These are phyloP conservation scores for Clostera curtula DNA, from an alignment of 2,888 invertebrate genomes.

Conservation along the genomic window DNA sequence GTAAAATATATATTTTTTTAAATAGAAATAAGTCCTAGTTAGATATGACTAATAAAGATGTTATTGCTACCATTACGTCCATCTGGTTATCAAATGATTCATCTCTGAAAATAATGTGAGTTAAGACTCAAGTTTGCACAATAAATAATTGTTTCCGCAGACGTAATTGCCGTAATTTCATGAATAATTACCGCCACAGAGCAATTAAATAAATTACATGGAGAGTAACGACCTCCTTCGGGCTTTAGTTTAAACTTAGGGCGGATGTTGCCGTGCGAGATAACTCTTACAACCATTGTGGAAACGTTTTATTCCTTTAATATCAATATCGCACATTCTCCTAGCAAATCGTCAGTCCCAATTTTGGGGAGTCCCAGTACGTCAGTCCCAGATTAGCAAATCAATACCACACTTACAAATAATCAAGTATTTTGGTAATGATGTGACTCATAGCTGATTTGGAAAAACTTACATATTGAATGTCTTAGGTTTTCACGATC, in stretches of 20 bases:
- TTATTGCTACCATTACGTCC: constrained; percentile 35
- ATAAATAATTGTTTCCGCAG: constrained; percentile 73
- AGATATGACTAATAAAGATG: constrained; percentile 10
- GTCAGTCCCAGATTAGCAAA: too few relatives aligned
- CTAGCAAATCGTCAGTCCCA: too few relatives aligned
- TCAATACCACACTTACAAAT: too few relatives aligned
- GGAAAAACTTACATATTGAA: too few relatives aligned
- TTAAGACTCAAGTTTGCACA: constrained; percentile 71
- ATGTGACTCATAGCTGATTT: too few relatives aligned
- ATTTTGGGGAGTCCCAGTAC: too few relatives aligned
- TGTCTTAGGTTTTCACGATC: too few relatives aligned
- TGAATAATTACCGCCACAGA: constrained; percentile 74
- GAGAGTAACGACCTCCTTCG: constrained; percentile 68
- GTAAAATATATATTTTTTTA: too few relatives aligned
- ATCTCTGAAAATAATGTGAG: constrained; percentile 71
- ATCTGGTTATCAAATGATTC: constrained; percentile 59
- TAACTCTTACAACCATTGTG: constrained; percentile 29
- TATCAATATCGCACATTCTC: too few relatives aligned
- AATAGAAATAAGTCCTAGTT: too few relatives aligned
- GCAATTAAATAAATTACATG: constrained; percentile 74
- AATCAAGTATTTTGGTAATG: too few relatives aligned
- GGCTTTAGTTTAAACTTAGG: constrained; percentile 68
- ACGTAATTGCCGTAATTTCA: constrained; percentile 75
- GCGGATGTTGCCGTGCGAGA: constrained; percentile 53
- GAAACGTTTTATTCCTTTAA: too few relatives aligned